Base-by-base conservation (phyloP, 2,797 vertebrate genomes). In the Phoeniculus purpureus region DNA sequence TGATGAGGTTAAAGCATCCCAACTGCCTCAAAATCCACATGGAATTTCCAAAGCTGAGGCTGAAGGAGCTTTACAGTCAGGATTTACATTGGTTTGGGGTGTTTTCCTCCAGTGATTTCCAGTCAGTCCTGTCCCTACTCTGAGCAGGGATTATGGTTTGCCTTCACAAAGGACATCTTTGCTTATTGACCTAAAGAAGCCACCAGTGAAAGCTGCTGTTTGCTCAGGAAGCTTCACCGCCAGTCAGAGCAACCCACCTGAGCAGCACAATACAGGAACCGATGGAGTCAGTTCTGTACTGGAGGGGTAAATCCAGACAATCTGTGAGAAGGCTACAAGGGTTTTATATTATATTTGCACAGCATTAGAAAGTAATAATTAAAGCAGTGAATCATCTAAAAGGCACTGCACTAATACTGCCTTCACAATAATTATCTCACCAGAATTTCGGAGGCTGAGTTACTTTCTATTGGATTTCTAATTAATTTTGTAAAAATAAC, bases 381-480 rank as follows among this genome's bases (percentile, higher is more conserved):
- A 95, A 95, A 93, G 89, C 88, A 90, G 84, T 48, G 91, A 96
- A 95, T 93, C 50, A 76, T 88, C 84, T 84, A 85, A 95, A 95
- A 96, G 79, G 79, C 91, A 59, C 85, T 92, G 76, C 52, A 68
- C 81, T 96, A 96, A 94, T 91, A 92, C 75, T 70, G 8, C 54
- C 89, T 78, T 96, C 87, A 82, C 91, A 94, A 95, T 94, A 95
- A 96, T 96, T 96, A 97, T 95, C 95, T 95, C 94, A 76, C 94
- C 92, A 77, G 91, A 96, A 94, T 94, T 96, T 96, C 91, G 94
- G 94, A 81, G 88, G 67, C 81, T 91, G 92, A 90, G 89, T 95
- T 95, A 90, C 94, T 97, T 97, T 94, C 86, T 94, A 94, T 96
- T 97, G 77, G 94, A 96, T 96, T 96, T 97, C 95, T 92, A 94